Conservation (phyloP, 1,140 invertebrate species). For the Bombus confusus region DNA sequence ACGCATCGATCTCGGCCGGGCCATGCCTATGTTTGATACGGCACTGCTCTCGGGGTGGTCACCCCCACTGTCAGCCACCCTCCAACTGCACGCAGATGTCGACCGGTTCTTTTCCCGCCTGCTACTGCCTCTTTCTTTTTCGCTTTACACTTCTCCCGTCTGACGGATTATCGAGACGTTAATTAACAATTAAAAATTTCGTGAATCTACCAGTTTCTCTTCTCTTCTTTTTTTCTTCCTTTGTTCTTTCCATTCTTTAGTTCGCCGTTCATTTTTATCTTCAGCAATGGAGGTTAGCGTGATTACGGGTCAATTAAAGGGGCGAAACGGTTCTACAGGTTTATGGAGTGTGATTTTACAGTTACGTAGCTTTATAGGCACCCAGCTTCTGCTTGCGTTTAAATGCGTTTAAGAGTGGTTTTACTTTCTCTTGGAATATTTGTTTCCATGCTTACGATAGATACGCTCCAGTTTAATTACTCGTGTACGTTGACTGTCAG, state of each 20-base stretch:
- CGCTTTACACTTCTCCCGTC: neutral
- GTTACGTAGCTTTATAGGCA: neutral
- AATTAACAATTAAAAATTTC: conserved; percentile 9
- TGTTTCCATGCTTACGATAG: neutral
- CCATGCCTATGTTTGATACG: conserved; percentile 40
- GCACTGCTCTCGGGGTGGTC: conserved; percentile 37
- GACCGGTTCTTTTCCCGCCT: conserved; percentile 37
- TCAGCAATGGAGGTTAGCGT: neutral
- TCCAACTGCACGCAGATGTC: conserved; percentile 19
- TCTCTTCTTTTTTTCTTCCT: neutral
- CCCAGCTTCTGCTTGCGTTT: neutral
- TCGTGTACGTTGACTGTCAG: neutral
- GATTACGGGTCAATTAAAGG: neutral
- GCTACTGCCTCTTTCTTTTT: neutral
- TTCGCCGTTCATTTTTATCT: neutral
- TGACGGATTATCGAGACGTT: too few relatives aligned
- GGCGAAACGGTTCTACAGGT: neutral
- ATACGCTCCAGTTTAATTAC: neutral
- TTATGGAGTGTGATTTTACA: neutral
- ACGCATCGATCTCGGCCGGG: conserved; percentile 73
- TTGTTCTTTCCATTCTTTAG: neutral
- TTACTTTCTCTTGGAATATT: neutral
- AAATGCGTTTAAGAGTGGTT: neutral
- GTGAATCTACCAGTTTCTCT: neutral
- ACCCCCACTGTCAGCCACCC: conserved; percentile 19